These are phyloP conservation scores for Scotopteryx bipunctaria DNA, from an alignment of 2,888 invertebrate genomes.

Conservation along the genomic window DNA sequence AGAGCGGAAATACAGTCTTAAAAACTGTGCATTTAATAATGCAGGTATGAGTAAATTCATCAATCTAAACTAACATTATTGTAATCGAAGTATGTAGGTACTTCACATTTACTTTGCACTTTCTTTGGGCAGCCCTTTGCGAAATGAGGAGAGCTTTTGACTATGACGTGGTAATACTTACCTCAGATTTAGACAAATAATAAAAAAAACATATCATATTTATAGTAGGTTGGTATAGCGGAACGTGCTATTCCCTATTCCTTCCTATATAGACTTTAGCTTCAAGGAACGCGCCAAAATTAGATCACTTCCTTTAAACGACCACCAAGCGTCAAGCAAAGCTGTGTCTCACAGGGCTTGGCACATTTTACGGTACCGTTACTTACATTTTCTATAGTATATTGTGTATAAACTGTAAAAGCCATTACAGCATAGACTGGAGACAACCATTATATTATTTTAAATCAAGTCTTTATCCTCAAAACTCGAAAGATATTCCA, in stretches of 20 bases:
- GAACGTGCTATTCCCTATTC: too few species aligned
- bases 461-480: conserved; percentile 1
- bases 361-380: not conserved
- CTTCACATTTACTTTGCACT: too few species aligned
- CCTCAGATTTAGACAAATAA: too few species aligned
- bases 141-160: too few species aligned
- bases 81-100: too few species aligned
- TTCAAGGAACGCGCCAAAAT: conserved; percentile 14
- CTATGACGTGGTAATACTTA: too few species aligned
- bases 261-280: too few species aligned
- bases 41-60: too few species aligned
- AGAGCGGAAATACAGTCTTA: too few species aligned
- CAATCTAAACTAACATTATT: too few species aligned
- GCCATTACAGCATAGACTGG: not conserved
- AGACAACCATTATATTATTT: not conserved
- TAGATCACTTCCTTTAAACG: conserved; percentile 8
- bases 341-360: conserved; percentile 7
- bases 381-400: not conserved
- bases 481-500: not conserved
- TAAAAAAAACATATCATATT: too few species aligned
- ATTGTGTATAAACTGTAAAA: conserved; percentile 1
- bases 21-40: too few species aligned
- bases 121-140: conserved; percentile 3
- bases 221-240: conserved; percentile 1
- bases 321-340: conserved; percentile 7